Evolutionary conservation across 2,113 vertebrate species (phyloP).

Genomic region (Aptenodytes patagonicus): DNA sequence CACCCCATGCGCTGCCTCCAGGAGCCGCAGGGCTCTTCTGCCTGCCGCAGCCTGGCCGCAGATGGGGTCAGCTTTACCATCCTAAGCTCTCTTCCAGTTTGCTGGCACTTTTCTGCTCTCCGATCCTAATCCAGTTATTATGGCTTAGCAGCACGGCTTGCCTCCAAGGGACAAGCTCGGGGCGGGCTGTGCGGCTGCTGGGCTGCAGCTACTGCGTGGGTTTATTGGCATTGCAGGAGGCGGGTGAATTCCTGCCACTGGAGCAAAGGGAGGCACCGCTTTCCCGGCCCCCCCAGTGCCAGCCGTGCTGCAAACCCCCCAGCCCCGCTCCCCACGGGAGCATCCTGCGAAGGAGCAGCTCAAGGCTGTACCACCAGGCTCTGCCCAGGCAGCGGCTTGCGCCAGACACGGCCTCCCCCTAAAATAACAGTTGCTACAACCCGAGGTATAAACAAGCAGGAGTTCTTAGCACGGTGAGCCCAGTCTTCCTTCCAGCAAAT

Average conservation of each 20-base stretch:
- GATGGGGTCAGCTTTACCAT: not conserved
- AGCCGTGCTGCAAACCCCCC: not conserved
- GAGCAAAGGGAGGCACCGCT: not conserved
- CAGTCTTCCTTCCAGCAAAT: constrained; percentile 28
- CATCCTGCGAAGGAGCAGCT: not conserved
- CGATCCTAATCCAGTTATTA: not conserved
- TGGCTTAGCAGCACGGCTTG: not conserved
- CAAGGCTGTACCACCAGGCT: not conserved
- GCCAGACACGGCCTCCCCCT: not conserved
- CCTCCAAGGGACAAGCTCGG: not conserved
- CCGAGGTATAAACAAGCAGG: not conserved
- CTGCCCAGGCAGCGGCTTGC: not conserved
- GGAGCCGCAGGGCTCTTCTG: rapidly evolving
- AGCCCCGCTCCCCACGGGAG: not conserved
- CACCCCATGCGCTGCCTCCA: not conserved
- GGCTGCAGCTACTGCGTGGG: not conserved
- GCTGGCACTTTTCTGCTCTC: not conserved
- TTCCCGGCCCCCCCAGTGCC: not conserved
- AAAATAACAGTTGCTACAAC: not conserved
- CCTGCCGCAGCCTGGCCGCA: rapidly evolving
- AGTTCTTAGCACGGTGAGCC: not conserved
- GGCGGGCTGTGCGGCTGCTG: not conserved
- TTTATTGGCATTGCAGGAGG: not conserved
- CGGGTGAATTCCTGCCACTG: not conserved
- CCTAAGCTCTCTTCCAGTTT: not conserved